Evolutionary conservation across 2,797 vertebrate species (phyloP).

Genomic region (Pogoniulus pusillus): DNA sequence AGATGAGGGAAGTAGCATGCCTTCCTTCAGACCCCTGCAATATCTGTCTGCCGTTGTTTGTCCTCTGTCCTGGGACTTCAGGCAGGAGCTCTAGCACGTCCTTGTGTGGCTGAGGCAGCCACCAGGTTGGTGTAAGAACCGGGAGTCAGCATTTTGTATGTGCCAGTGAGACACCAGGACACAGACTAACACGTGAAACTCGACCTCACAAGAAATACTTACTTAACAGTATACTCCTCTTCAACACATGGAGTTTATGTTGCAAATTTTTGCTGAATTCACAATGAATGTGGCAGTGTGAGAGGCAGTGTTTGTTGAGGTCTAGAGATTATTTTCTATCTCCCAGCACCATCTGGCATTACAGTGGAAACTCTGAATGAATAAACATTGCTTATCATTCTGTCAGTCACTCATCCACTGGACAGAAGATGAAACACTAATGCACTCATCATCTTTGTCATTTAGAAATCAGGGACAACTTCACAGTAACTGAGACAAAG

Average conservation of each 20-base stretch:
- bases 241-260: background rate
- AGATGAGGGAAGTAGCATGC: background rate
- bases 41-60: accelerated
- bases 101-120: background rate
- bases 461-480: constrained; percentile 6
- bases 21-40: background rate
- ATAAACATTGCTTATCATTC: constrained; percentile 8
- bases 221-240: background rate
- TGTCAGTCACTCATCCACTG: constrained; percentile 16
- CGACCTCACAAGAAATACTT: background rate
- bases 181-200: background rate
- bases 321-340: background rate
- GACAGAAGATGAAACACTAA: background rate
- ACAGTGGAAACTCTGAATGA: background rate
- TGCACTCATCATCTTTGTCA: background rate
- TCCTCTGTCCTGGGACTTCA: background rate
- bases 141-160: accelerated
- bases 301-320: background rate
- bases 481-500: background rate
- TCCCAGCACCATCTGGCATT: constrained; percentile 27
- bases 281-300: background rate
- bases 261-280: background rate
- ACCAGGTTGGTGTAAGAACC: background rate
- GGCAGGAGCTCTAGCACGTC: background rate
- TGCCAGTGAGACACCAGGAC: background rate